A percentile compares a stretch with the other conserved stretches of the same genome.
Evolutionary conservation across 2,888 invertebrate genomes (phyloP).

Genomic region (Epistrophella euchroma): DNA sequence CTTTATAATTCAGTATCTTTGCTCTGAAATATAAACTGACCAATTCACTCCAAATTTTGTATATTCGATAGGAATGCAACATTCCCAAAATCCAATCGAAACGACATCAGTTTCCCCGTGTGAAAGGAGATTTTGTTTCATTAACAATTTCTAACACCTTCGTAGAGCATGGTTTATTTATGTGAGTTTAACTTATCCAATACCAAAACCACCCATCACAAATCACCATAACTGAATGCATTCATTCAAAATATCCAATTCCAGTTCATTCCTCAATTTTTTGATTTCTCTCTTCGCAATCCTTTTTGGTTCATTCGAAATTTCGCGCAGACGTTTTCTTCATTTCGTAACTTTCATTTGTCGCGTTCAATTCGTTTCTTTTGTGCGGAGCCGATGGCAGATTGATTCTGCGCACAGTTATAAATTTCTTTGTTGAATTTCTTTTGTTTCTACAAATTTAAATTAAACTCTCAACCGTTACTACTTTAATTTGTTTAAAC

Average conservation of each 20-base stretch:
- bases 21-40: no score
- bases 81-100: no score
- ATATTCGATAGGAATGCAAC: no score
- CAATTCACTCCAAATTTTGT: no score
- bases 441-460: slow-evolving; percentile 49
- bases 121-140: no score
- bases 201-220: not conserved
- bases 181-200: not conserved
- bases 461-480: slow-evolving; percentile 63
- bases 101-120: no score
- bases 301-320: slow-evolving; percentile 47
- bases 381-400: not conserved
- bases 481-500: slow-evolving; percentile 35
- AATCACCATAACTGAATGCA: slow-evolving; percentile 9
- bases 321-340: slow-evolving; percentile 57
- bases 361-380: slow-evolving; percentile 58
- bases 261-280: slow-evolving; percentile 28
- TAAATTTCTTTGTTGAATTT: slow-evolving; percentile 59
- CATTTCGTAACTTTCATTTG: slow-evolving; percentile 54
- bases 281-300: slow-evolving; percentile 63
- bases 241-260: slow-evolving; percentile 8
- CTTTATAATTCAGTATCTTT: no score
- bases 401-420: slow-evolving; percentile 65
- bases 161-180: no score
- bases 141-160: no score